These are phyloP conservation scores for Tiliacea citrago DNA, from an alignment of 2,888 invertebrate genomes.

Conservation along the genomic window DNA sequence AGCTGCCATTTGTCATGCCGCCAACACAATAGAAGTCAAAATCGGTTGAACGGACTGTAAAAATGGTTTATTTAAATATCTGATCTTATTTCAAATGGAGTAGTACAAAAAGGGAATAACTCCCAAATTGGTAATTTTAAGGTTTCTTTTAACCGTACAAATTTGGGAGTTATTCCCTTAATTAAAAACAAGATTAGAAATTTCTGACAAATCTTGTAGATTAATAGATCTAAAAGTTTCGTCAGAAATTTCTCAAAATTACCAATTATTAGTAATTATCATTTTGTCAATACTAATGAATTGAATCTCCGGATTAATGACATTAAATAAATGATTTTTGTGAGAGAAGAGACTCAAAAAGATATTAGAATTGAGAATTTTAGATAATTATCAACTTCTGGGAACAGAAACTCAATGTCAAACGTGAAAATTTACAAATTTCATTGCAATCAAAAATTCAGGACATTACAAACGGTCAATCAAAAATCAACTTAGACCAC, in stretches of 20 bases:
- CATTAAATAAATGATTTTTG: background rate
- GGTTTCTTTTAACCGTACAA: no score
- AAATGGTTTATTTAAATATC: no score
- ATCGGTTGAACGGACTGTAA: no score
- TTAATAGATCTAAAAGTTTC: no score
- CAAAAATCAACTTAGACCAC: background rate
- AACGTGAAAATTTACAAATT: background rate
- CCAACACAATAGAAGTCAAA: no score
- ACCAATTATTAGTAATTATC: background rate
- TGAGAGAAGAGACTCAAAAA: background rate
- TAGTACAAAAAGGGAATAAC: no score
- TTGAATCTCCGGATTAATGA: background rate
- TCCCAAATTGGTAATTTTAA: background rate
- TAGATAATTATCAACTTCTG: background rate
- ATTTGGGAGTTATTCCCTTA: no score
- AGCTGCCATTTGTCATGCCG: no score
- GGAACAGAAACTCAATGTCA: background rate
- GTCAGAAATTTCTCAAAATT: background rate
- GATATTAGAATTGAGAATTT: background rate
- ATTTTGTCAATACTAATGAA: background rate
- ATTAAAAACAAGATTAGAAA: no score
- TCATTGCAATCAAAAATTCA: background rate
- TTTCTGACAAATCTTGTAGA: no score
- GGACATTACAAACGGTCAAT: background rate
- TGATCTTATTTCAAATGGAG: no score